A percentile compares a stretch with the other conserved stretches of the same genome.
phyloP scores from a whole-genome alignment of 2,797 vertebrate genomes.

The Myoxocephalus aenaeus region DNA sequence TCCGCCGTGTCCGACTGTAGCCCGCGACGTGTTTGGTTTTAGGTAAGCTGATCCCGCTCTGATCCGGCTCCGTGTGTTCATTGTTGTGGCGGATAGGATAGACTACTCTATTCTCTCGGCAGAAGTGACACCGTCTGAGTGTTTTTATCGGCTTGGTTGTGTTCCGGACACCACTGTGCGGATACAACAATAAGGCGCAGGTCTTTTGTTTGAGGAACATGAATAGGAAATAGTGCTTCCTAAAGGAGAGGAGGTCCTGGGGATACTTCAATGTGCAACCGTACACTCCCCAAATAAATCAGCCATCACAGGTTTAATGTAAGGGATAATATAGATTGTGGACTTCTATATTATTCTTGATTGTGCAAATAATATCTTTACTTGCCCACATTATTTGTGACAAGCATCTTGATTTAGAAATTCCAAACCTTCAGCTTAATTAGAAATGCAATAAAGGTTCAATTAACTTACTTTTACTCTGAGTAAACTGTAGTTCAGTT shows the following conservation, averaged over 20 bases:
- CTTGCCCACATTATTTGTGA: not conserved
- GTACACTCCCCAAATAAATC: not conserved
- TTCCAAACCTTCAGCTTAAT: not conserved
- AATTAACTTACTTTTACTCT: not conserved
- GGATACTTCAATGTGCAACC: constrained; percentile 5
- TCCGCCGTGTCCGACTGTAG: constrained; percentile 1
- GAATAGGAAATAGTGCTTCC: not conserved
- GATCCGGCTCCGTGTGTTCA: constrained; percentile 13
- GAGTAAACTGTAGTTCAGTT: not conserved
- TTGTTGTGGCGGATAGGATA: constrained; percentile 29
- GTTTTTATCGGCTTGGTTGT: not conserved
- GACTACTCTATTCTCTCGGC: not conserved
- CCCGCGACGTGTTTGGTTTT: constrained; percentile 32
- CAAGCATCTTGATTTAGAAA: not conserved
- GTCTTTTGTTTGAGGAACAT: constrained; percentile 27
- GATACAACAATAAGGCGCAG: not conserved
- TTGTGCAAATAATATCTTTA: not conserved
- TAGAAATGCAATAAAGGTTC: fast-evolving
- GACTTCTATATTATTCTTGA: not conserved
- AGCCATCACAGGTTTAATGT: not conserved
- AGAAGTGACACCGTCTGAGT: not conserved
- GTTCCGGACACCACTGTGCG: not conserved
- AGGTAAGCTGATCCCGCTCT: constrained; percentile 72
- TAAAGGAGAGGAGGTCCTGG: not conserved
- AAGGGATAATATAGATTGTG: not conserved